Conservation (phyloP, 2,888 invertebrate genomes). For the Pachydiplax longipennis region DNA sequence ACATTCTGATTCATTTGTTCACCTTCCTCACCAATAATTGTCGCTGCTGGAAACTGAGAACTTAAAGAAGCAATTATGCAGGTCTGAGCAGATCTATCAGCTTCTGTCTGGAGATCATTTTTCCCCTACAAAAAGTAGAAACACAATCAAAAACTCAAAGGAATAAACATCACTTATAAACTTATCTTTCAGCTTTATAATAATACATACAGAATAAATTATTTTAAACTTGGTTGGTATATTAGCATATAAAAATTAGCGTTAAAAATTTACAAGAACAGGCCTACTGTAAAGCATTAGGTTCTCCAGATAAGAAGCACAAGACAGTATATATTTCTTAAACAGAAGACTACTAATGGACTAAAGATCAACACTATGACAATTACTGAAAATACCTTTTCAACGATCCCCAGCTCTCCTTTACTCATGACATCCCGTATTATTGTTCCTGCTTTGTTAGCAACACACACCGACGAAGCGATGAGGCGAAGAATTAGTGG, state of each 20-base stretch:
- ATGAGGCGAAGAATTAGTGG: conserved; percentile 76
- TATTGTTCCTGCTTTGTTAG: conserved; percentile 85
- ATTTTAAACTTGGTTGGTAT: too few relatives aligned
- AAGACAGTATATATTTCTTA: background rate
- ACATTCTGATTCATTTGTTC: conserved; percentile 65
- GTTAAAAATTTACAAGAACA: too few relatives aligned
- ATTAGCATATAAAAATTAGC: too few relatives aligned
- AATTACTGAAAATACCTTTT: conserved; percentile 71
- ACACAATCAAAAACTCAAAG: background rate
- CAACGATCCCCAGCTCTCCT: conserved; percentile 90
- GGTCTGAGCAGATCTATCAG: conserved; percentile 92
- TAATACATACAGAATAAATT: too few relatives aligned
- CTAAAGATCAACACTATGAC: too few relatives aligned
- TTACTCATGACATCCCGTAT: conserved; percentile 89
- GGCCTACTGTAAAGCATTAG: background rate
- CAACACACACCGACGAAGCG: conserved; percentile 80
- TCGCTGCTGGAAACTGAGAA: conserved; percentile 81
- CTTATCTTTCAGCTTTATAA: too few relatives aligned
- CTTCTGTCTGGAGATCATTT: conserved; percentile 97
- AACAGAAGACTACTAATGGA: background rate
- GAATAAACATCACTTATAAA: background rate
- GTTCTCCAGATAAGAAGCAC: too few relatives aligned
- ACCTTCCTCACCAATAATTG: conserved; percentile 93
- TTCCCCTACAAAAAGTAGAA: conserved; percentile 68
- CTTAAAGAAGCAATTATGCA: conserved; percentile 90